Evolutionary conservation across 1,140 invertebrate species (phyloP).

Genomic region (Anoplophora glabripennis): DNA sequence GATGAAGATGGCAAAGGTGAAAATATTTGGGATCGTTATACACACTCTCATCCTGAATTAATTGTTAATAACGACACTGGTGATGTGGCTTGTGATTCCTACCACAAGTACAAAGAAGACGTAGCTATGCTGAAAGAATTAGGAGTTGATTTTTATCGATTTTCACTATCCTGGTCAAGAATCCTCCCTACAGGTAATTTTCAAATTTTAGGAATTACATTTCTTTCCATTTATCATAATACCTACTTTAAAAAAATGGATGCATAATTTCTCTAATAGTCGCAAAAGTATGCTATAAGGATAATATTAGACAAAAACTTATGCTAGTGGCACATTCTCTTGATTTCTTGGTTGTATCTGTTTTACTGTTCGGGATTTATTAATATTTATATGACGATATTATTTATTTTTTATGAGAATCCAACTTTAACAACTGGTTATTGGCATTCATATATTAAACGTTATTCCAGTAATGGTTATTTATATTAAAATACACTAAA

Average conservation of each 20-base stretch:
- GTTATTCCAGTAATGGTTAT: too few species aligned
- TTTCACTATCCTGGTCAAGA: conserved; percentile 61
- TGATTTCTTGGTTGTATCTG: too few species aligned
- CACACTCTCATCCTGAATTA: conserved; percentile 32
- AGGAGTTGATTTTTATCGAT: conserved; percentile 50
- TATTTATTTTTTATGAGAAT: background rate
- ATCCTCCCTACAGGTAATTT: conserved; percentile 33
- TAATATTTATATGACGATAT: background rate
- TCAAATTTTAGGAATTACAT: background rate
- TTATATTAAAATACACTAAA: too few species aligned
- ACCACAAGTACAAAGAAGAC: conserved; percentile 53
- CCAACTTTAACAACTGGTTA: background rate
- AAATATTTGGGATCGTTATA: conserved; percentile 46
- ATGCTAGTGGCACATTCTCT: too few species aligned
- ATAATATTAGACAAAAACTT: too few species aligned
- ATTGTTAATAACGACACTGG: conserved; percentile 53
- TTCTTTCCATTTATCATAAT: too few species aligned
- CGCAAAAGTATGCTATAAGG: too few species aligned
- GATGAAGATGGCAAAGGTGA: conserved; percentile 36
- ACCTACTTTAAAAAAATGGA: too few species aligned
- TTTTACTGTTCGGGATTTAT: too few species aligned
- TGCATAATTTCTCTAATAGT: too few species aligned
- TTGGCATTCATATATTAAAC: too few species aligned
- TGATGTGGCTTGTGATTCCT: conserved; percentile 51
- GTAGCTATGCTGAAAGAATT: conserved; percentile 49